Conservation (phyloP, 2,113 vertebrate species). For the Pollachius pollachius region DNA sequence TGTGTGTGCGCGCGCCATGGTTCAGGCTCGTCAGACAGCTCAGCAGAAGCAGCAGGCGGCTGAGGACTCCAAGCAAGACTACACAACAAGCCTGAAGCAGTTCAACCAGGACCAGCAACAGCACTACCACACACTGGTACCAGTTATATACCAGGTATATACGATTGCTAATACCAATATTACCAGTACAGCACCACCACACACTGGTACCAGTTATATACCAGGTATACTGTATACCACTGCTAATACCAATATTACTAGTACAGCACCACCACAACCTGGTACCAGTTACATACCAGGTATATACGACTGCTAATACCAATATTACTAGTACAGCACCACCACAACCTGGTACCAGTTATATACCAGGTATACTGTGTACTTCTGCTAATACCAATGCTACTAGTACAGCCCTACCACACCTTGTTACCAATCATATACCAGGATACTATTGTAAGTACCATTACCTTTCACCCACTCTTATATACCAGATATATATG, state of each 20-base stretch:
- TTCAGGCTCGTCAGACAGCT: conserved; percentile 88
- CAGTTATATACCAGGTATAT: conserved; percentile 88
- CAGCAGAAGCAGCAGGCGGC: conserved; percentile 89
- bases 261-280: conserved; percentile 84
- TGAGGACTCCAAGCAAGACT: conserved; percentile 91
- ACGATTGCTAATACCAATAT: neutral
- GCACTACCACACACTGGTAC: conserved; percentile 90
- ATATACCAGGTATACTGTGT: conserved; percentile 78
- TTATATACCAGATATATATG: conserved; percentile 78
- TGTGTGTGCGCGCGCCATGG: no score
- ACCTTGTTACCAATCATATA: conserved; percentile 84
- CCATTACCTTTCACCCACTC: conserved; percentile 59
- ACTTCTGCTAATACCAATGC: neutral
- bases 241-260: neutral
- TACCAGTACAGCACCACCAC: neutral
- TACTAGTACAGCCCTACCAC: neutral
- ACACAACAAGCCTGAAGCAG: conserved; percentile 84
- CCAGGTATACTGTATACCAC: conserved; percentile 71
- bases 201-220: conserved; percentile 78
- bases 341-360: conserved; percentile 75
- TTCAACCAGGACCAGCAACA: conserved; percentile 94
- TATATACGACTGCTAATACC: conserved; percentile 31
- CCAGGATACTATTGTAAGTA: conserved; percentile 58
- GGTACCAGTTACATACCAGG: conserved; percentile 92
- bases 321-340: no score